Evolutionary conservation across 2,888 invertebrate species (phyloP).

Genomic region (Conchocele bisecta): DNA sequence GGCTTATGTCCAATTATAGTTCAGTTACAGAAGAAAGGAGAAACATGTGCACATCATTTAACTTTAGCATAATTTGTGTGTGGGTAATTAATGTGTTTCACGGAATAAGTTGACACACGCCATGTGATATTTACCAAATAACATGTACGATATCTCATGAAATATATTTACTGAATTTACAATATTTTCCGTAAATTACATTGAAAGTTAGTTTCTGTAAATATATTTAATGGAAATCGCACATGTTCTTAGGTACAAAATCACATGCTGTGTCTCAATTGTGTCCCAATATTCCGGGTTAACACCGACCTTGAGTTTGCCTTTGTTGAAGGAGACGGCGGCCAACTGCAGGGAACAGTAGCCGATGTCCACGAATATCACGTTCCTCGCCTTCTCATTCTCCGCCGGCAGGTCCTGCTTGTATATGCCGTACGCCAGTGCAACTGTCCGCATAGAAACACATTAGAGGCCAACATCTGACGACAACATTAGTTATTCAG

Average conservation of each 20-base stretch:
- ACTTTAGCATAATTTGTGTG: not conserved
- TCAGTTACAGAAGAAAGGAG: too few species aligned
- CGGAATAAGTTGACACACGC: too few species aligned
- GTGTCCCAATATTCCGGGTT: too few species aligned
- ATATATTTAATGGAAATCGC: too few species aligned
- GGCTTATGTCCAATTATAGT: too few species aligned
- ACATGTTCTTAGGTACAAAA: too few species aligned
- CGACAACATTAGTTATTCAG: not conserved
- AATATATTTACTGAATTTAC: too few species aligned
- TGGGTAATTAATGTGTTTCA: not conserved
- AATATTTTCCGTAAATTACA: too few species aligned
- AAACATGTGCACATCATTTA: not conserved
- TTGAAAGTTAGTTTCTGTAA: too few species aligned
- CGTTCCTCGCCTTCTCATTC: conserved; percentile 92
- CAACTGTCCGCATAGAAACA: conserved; percentile 86
- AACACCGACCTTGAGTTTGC: conserved; percentile 89
- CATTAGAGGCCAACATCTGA: not conserved
- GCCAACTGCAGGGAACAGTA: conserved; percentile 93
- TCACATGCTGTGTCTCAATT: too few species aligned
- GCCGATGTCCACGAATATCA: conserved; percentile 98
- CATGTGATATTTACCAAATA: too few species aligned
- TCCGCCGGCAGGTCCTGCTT: conserved; percentile 96
- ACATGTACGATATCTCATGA: too few species aligned
- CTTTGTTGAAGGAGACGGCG: conserved; percentile 96
- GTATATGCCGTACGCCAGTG: conserved; percentile 98